Evolutionary conservation across 1,140 invertebrate species (phyloP).

Genomic region (Zaprionus gabonicus): DNA sequence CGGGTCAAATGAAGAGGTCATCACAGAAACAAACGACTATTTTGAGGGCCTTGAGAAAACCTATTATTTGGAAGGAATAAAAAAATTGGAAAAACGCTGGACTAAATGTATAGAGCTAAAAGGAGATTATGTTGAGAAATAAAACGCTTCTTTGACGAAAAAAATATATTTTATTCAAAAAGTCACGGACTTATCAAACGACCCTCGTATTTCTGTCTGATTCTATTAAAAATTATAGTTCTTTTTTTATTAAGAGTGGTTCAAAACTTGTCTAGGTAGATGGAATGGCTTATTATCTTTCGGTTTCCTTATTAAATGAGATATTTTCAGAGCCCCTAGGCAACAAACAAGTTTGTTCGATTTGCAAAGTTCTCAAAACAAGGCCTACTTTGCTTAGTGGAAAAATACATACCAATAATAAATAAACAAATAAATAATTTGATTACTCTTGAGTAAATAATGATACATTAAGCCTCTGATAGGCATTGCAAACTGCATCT

Average conservation of each 20-base stretch:
- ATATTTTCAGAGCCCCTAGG: not conserved
- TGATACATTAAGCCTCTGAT: not conserved
- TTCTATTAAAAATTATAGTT: not conserved
- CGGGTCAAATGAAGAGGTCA: too few relatives aligned
- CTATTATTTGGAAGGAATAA: too few relatives aligned
- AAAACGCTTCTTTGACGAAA: too few relatives aligned
- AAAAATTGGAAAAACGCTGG: too few relatives aligned
- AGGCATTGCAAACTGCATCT: not conserved
- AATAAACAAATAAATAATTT: not conserved
- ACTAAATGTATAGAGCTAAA: too few relatives aligned
- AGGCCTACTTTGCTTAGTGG: not conserved
- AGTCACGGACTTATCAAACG: too few relatives aligned
- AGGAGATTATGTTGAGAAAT: too few relatives aligned
- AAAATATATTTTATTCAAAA: too few relatives aligned
- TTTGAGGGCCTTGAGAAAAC: too few relatives aligned
- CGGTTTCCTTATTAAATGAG: constrained; percentile 4
- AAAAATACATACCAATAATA: not conserved
- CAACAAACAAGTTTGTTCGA: not conserved
- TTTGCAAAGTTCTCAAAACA: not conserved
- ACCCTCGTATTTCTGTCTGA: too few relatives aligned
- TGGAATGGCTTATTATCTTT: not conserved
- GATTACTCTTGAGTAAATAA: not conserved
- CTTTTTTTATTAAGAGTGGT: not conserved
- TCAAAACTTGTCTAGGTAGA: not conserved
- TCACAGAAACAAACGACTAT: too few relatives aligned